Conservation (phyloP, 2,113 vertebrate genomes). For the Anolis sagrei region DNA sequence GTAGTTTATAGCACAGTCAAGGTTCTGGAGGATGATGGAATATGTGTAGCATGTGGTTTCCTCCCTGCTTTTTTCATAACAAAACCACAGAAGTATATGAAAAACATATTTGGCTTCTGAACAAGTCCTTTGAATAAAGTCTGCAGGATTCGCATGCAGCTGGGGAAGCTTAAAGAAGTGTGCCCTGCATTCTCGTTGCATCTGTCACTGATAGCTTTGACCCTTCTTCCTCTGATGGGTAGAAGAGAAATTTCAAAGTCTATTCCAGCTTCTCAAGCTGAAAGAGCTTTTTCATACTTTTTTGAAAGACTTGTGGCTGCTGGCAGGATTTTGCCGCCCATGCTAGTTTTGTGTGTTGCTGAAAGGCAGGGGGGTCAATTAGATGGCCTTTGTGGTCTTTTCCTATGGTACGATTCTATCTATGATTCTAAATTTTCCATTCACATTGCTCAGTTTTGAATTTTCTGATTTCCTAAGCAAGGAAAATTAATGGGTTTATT, state of each 20-base stretch:
- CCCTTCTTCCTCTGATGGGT: slow-evolving; percentile 34
- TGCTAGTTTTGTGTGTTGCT: not conserved
- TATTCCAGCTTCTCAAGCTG: slow-evolving; percentile 37
- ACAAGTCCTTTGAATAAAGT: slow-evolving; percentile 50
- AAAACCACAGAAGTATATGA: slow-evolving; percentile 32
- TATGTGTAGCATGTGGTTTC: not conserved
- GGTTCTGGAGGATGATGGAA: slow-evolving; percentile 35
- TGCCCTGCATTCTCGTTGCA: slow-evolving; percentile 49
- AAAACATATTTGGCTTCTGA: slow-evolving; percentile 33
- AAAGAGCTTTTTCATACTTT: not conserved
- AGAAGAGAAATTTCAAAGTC: slow-evolving; percentile 46
- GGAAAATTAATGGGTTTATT: too few relatives aligned
- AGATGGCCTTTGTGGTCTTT: too few relatives aligned
- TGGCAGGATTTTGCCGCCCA: not conserved
- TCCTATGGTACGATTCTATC: too few relatives aligned
- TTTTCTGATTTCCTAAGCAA: not conserved
- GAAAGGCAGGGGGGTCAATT: too few relatives aligned
- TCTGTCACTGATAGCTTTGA: slow-evolving; percentile 22
- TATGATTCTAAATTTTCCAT: not conserved
- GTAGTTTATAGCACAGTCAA: slow-evolving; percentile 27
- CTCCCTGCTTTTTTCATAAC: not conserved
- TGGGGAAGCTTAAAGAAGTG: slow-evolving; percentile 54
- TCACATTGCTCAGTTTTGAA: too few relatives aligned
- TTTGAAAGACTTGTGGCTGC: fast-evolving
- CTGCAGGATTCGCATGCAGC: slow-evolving; percentile 44